Base-by-base conservation (phyloP, 2,888 invertebrate genomes). In the Orthosia cruda region DNA sequence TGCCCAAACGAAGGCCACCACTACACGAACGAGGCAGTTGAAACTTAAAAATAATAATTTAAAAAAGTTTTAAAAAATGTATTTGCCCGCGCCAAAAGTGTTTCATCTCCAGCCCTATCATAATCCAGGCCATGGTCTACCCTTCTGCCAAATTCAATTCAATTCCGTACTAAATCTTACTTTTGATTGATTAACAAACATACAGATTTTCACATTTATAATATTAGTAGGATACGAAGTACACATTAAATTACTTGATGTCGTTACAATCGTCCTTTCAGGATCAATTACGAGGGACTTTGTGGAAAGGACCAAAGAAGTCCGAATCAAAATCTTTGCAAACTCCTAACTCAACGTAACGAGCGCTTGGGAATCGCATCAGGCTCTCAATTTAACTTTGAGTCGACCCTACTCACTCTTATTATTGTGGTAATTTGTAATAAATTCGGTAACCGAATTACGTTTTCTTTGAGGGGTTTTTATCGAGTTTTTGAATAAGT, bases 351-450 rank as follows among this genome's bases (percentile, higher is more conserved):
- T 83, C 68, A 67, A 74, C 75, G 66, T 83, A 83, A 78, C 73
- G 83, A 85, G 81, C 69, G 74, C 61, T 77, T 69, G 68, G 73
- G 81, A 87, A 89, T 88, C 78, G 81, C 85, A 89, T 89, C 84
- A 88, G 81, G 67, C 71, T 78, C 83, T 80, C 87, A 90, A 90
- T 89, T 87, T 88, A 90, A 90, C 90, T 90, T 90, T 89, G 75
- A 73, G 67, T 64, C 50, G 66, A 45, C 57, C 78, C 80, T 69
- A 84, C 78, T 81, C 73, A 62, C 67, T 87, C 86, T 86, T 70
- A 83, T 86, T 70, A 83, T 83, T 85, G 74, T 79, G 75, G 80
- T 77, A 86, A 86, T 89, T 80, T 81, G 68, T 75, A 77, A 76
- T 64, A 74, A 88, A 87, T 84, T 85, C 78, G 58, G 40, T 58